These are phyloP conservation scores for Aurelia aurita complex sp. Pacific DNA, from an alignment of 30 jellyfish, hydroid and myxozoan species.

Conservation along the genomic window DNA sequence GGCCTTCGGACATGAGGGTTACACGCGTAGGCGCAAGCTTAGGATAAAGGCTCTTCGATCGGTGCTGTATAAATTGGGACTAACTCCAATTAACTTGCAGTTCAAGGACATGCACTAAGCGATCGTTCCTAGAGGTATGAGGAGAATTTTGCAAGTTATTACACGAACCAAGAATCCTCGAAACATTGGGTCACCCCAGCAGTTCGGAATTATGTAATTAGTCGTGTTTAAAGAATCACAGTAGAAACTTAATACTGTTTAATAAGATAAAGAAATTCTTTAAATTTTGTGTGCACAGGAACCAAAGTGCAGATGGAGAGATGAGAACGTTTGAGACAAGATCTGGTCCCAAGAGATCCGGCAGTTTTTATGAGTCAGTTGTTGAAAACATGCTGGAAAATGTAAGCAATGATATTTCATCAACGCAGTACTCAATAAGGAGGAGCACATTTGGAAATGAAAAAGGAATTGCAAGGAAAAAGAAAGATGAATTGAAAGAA, in stretches of 20 bases:
- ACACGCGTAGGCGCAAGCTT: no score
- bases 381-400: conserved; percentile 69
- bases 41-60: no score
- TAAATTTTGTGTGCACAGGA: conserved; percentile 48
- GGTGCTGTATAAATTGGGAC: no score
- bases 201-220: no score
- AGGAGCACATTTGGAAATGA: conserved; percentile 31
- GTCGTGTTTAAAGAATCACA: conserved; percentile 7
- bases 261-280: conserved; percentile 39
- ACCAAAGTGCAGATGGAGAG: conserved; percentile 9
- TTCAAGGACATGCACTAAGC: no score
- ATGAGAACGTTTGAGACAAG: neutral
- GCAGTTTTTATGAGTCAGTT: conserved; percentile 63
- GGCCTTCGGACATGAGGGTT: no score
- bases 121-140: no score
- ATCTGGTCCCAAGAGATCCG: conserved; percentile 58
- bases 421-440: conserved; percentile 59
- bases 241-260: conserved; percentile 23
- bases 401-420: conserved; percentile 50
- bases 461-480: conserved; percentile 9
- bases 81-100: no score
- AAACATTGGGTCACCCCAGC: no score
- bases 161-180: no score
- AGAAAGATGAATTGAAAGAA: neutral
- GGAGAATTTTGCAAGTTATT: no score